phyloP scores from a whole-genome alignment of 2,113 vertebrate genomes.

The Glaucomys volans region DNA sequence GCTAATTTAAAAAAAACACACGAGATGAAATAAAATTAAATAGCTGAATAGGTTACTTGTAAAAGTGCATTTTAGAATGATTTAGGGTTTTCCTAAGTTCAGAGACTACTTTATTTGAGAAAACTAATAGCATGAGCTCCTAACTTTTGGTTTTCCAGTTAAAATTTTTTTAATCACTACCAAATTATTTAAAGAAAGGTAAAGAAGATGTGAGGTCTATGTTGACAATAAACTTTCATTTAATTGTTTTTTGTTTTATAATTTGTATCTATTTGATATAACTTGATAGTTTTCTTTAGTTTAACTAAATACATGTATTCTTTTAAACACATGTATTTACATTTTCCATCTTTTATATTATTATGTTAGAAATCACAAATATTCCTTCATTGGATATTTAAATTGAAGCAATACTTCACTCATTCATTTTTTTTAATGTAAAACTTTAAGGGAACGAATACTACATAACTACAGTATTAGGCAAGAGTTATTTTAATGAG shows the following conservation, averaged over 20 bases:
- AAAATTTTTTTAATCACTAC: background rate
- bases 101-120: conserved; percentile 10
- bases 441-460: background rate
- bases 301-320: too few relatives aligned
- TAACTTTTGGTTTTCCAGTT: conserved; percentile 18
- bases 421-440: background rate
- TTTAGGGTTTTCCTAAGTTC: background rate
- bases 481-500: background rate
- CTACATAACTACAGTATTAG: background rate
- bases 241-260: conserved; percentile 38
- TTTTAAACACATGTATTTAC: conserved; percentile 1
- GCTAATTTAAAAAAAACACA: background rate
- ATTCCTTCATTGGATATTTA: conserved; percentile 39
- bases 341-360: conserved; percentile 25
- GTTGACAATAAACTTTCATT: conserved; percentile 14
- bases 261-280: conserved; percentile 31
- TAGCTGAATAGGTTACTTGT: background rate
- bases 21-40: conserved; percentile 37
- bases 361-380: conserved; percentile 45
- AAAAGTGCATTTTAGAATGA: conserved; percentile 41
- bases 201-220: conserved; percentile 12
- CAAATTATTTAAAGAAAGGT: conserved; percentile 41
- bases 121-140: conserved; percentile 4
- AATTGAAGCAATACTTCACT: background rate
- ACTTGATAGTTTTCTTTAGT: conserved; percentile 13